phyloP scores from a whole-genome alignment of 2,113 vertebrate genomes.

The Hydrolagus affinis region DNA sequence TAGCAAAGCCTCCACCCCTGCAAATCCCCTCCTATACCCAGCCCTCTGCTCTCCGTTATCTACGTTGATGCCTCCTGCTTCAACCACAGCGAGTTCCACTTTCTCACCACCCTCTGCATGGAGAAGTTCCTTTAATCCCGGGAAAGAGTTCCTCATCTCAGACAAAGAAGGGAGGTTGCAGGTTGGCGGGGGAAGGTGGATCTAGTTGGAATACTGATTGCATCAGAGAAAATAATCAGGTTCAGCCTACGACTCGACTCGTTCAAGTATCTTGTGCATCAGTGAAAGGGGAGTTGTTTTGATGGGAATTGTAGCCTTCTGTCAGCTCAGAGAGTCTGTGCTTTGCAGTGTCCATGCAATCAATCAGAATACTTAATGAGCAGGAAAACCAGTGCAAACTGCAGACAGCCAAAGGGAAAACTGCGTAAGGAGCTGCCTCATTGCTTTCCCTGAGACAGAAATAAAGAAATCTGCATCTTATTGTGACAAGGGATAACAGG shows the following conservation, averaged over 20 bases:
- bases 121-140: too few species aligned
- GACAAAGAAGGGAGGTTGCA: too few species aligned
- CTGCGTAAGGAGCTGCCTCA: background rate
- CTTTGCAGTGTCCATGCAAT: background rate
- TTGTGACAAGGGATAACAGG: background rate
- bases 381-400: background rate
- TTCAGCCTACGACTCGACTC: background rate
- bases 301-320: background rate
- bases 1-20: too few species aligned
- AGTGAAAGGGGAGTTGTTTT: background rate
- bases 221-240: background rate
- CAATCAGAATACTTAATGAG: conserved; percentile 1
- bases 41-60: too few species aligned
- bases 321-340: background rate
- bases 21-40: too few species aligned
- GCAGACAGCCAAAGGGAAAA: background rate
- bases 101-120: too few species aligned
- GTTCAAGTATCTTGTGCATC: background rate
- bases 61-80: too few species aligned
- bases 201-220: background rate
- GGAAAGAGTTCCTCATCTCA: too few species aligned
- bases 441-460: background rate
- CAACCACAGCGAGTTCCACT: too few species aligned
- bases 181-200: too few species aligned
- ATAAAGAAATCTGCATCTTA: background rate